Base-by-base conservation (phyloP, 2,113 vertebrate species). In the Python bivittatus region DNA sequence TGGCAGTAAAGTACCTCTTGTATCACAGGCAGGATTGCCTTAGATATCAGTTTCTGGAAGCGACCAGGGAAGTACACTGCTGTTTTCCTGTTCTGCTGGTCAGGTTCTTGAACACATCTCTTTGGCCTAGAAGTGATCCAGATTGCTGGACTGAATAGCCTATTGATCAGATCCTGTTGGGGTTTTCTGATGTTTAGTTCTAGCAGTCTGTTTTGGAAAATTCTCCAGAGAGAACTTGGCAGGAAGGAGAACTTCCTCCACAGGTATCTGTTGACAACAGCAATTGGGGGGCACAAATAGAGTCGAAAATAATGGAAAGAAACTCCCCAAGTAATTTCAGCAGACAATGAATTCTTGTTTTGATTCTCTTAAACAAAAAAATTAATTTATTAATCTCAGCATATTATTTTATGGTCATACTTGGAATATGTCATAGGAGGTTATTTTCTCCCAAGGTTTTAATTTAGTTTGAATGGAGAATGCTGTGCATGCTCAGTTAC, bases 281-380 rank as follows among this genome's bases (percentile, higher is more conserved):
- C 4, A 53, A 84, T 61, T 58, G 13, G 89, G 42, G 15, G 48
- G 0, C 17, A 57, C 22, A 57, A 57, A 44, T 33, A 7, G 23
- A 60, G 17, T n/a, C 22, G 52, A 52, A 60, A 61, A 61, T 29
- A 15, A 2, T 8, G 22, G 4, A 11, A 15, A 57, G 33, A 58
- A 23, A 15, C 13, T 25, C n/a, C 23, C 56, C 15, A 64, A 42
- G 42, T 42, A 48, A 56, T 84, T 84, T 42, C 20, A 33, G 3
- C 29, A 92, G 92, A 92, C 61, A 91, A 84, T 94, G 84, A 91
- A 83, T 92, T 0, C 1, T 44, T 79, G 94, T 95, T 89, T 95
- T 93, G 95, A 79, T 91, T 25, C 44, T 8, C 20, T 25, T 44
- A 48, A 84, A 44, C 10, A 23, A 25, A 22, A 58, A 58, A 22